Percentiles rank a stretch among this genome's conserved stretches.
These are phyloP conservation scores for Campaea margaritaria DNA, from an alignment of 2,888 invertebrate species.

Conservation along the genomic window DNA sequence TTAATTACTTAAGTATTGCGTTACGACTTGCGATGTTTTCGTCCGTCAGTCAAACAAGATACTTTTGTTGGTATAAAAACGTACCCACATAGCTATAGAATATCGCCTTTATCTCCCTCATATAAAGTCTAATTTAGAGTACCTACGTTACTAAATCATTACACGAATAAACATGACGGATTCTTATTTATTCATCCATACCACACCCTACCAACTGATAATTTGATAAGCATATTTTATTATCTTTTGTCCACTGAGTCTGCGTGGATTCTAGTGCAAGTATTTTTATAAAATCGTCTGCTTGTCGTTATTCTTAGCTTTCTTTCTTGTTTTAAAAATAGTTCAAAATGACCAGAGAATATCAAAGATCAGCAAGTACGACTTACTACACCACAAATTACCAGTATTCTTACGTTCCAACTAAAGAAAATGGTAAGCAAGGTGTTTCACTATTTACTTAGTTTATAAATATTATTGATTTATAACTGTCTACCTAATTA, in stretches of 20 bases:
- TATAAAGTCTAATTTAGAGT: constrained; percentile 10
- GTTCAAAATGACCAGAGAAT: constrained; percentile 56
- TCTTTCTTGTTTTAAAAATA: constrained; percentile 45
- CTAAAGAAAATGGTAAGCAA: constrained; percentile 69
- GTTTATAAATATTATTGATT: too few relatives aligned
- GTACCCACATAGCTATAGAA: constrained; percentile 1
- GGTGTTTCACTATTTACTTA: not conserved
- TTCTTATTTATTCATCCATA: constrained; percentile 41
- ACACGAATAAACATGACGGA: constrained; percentile 27
- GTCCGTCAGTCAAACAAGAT: too few relatives aligned
- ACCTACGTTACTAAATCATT: constrained; percentile 12
- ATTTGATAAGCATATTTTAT: constrained; percentile 51
- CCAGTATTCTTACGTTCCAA: constrained; percentile 68
- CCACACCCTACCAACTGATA: constrained; percentile 43
- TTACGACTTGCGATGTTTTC: too few relatives aligned
- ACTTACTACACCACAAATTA: constrained; percentile 72
- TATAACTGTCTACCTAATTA: too few relatives aligned
- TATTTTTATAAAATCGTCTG: constrained; percentile 24
- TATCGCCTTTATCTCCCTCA: constrained; percentile 1
- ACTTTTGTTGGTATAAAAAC: too few relatives aligned
- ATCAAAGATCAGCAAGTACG: constrained; percentile 59
- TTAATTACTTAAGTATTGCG: too few relatives aligned
- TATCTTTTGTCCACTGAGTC: constrained; percentile 43
- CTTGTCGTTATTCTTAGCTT: constrained; percentile 12
- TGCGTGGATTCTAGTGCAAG: constrained; percentile 24